Evolutionary conservation across 2,113 vertebrate species (phyloP).

Genomic region (Nerophis ophidion): DNA sequence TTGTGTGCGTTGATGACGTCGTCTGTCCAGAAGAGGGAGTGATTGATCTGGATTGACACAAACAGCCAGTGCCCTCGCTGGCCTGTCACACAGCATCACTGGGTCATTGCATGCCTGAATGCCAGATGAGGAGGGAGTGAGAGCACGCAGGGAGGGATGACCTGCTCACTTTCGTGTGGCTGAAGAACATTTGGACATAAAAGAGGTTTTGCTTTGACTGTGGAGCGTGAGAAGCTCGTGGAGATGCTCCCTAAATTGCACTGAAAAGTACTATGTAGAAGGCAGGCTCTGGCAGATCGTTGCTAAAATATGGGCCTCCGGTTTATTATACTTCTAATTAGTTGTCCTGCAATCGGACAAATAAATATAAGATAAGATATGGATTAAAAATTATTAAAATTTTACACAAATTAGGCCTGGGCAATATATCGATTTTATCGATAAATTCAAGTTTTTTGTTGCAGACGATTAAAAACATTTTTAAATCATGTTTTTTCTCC

Average conservation of each 20-base stretch:
- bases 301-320: background rate
- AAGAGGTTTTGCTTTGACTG: conserved; percentile 9
- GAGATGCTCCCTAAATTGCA: background rate
- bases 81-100: conserved; percentile 70
- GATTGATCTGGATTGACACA: conserved; percentile 74
- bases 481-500: too few relatives aligned
- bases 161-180: conserved; percentile 37
- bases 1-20: conserved; percentile 58
- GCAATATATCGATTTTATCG: too few relatives aligned
- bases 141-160: conserved; percentile 45
- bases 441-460: too few relatives aligned
- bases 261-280: background rate
- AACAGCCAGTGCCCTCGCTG: conserved; percentile 63
- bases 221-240: conserved; percentile 1
- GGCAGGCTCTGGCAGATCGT: background rate
- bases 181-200: conserved; percentile 23
- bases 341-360: too few relatives aligned
- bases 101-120: conserved; percentile 69
- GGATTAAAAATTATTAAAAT: too few relatives aligned
- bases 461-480: too few relatives aligned
- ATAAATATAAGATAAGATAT: too few relatives aligned
- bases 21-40: conserved; percentile 65
- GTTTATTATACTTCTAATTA: background rate
- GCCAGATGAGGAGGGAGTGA: conserved; percentile 60
- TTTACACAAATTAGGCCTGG: too few relatives aligned